phyloP scores from a whole-genome alignment of 2,113 vertebrate species.

The Sylvia atricapilla region DNA sequence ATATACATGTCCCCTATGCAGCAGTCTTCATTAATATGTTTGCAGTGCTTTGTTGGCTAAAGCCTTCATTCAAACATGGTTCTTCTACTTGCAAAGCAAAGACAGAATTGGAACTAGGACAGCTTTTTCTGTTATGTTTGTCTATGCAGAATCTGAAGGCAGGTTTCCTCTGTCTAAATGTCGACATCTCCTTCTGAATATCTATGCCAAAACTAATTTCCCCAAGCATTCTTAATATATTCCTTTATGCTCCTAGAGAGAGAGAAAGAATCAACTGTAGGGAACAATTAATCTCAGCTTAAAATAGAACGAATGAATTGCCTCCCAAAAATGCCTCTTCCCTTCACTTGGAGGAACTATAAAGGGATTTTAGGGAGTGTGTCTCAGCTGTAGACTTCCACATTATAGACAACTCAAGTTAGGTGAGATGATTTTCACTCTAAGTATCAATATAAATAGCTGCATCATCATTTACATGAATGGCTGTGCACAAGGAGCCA shows the following conservation, averaged over 20 bases:
- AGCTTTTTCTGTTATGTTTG: background rate
- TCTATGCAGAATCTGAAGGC: background rate
- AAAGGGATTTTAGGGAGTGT: background rate
- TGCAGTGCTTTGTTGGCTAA: background rate
- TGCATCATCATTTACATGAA: background rate
- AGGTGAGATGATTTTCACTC: background rate
- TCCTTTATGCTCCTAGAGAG: slow-evolving; percentile 4
- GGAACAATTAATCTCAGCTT: slow-evolving; percentile 42
- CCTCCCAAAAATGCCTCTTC: slow-evolving; percentile 19
- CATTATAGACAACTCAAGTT: background rate
- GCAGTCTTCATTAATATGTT: background rate
- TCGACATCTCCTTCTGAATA: background rate
- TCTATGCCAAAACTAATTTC: slow-evolving; percentile 32
- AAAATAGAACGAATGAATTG: slow-evolving; percentile 40
- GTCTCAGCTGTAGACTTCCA: background rate
- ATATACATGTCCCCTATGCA: background rate
- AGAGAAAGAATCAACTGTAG: background rate
- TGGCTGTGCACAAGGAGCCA: background rate
- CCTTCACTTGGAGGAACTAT: slow-evolving; percentile 3
- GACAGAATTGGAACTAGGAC: background rate
- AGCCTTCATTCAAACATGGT: background rate
- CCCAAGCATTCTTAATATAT: slow-evolving; percentile 5
- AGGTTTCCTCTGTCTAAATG: background rate
- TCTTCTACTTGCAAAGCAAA: background rate
- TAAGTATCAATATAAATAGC: slow-evolving; percentile 6